Evolutionary conservation across 2,113 vertebrate species (phyloP).

Genomic region (Pachypanchax playfairii): DNA sequence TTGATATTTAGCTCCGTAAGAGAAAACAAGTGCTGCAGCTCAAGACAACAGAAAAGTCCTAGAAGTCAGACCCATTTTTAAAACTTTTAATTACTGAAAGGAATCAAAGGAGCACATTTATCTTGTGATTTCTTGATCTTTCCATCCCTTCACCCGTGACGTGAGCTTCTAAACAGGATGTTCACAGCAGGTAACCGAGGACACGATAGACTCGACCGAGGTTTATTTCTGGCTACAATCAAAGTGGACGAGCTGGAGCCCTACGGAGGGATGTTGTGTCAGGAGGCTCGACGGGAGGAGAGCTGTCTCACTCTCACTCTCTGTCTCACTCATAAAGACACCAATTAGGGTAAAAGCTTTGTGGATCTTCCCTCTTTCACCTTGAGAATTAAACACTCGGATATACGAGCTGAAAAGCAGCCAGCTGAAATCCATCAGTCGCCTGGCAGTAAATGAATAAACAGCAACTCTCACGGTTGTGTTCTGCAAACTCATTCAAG

Average conservation of each 20-base stretch:
- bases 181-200: slow-evolving; percentile 13
- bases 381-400: slow-evolving; percentile 56
- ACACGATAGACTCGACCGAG: slow-evolving; percentile 19
- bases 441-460: slow-evolving; percentile 28
- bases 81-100: neutral
- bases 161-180: slow-evolving; percentile 26
- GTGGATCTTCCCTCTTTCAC: slow-evolving; percentile 48
- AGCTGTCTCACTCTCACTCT: slow-evolving; percentile 14
- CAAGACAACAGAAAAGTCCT: no score
- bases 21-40: no score
- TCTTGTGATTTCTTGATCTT: slow-evolving; percentile 1
- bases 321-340: slow-evolving; percentile 34
- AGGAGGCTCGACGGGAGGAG: slow-evolving; percentile 31
- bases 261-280: slow-evolving; percentile 42
- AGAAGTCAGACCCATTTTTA: neutral
- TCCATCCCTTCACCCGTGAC: neutral
- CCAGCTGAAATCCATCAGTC: slow-evolving; percentile 50
- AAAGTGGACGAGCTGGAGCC: slow-evolving; percentile 53
- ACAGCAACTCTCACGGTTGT: slow-evolving; percentile 15
- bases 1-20: no score
- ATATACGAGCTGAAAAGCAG: slow-evolving; percentile 54
- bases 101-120: slow-evolving; percentile 6
- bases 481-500: slow-evolving; percentile 7
- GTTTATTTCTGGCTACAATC: slow-evolving; percentile 65
- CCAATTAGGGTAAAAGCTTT: slow-evolving; percentile 68